A percentile compares a stretch with the other conserved stretches of the same genome.
These are phyloP conservation scores for Altica lythri DNA, from an alignment of 2,888 invertebrate species.

Conservation along the genomic window DNA sequence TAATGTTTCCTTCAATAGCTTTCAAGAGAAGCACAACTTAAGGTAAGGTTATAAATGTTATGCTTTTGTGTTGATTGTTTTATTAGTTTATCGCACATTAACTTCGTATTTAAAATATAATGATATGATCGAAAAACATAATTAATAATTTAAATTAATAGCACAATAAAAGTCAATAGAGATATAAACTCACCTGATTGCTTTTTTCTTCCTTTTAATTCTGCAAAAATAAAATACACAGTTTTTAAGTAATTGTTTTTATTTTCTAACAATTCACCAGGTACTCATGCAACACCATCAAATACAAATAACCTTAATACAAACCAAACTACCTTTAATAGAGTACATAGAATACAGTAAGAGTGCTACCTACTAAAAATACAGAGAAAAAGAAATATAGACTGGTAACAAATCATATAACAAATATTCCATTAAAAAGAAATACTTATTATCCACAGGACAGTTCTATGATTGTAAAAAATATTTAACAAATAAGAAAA, in stretches of 20 bases:
- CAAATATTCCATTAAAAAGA: no score
- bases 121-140: no score
- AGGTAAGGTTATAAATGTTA: no score
- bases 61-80: no score
- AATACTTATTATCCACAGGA: no score
- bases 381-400: background rate
- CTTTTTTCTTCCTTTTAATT: constrained; percentile 76
- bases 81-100: no score
- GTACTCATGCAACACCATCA: constrained; percentile 25
- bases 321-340: constrained; percentile 7
- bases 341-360: background rate
- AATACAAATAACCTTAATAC: background rate
- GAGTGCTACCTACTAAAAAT: constrained; percentile 5
- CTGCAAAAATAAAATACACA: constrained; percentile 59
- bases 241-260: constrained; percentile 28
- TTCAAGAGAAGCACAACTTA: no score
- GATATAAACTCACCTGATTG: constrained; percentile 63
- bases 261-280: background rate
- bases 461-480: no score
- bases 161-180: constrained; percentile 6
- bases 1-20: no score
- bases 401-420: background rate
- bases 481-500: no score
- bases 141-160: background rate
- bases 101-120: no score